Evolutionary conservation across 2,888 invertebrate genomes (phyloP).

Genomic region (Noctua janthina): DNA sequence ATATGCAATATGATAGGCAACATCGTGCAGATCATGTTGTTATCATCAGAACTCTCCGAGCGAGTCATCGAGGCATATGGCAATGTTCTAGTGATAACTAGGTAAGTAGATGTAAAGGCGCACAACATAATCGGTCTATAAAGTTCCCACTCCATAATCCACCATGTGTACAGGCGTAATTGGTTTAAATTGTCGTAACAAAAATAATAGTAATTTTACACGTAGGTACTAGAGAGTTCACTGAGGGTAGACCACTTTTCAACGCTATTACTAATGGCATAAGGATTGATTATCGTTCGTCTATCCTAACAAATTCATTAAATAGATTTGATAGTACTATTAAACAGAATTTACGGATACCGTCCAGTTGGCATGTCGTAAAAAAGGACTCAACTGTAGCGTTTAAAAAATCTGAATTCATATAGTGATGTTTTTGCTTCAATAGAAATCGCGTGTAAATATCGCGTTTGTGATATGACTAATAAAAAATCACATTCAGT

Average conservation of each 20-base stretch:
- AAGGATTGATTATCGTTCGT: constrained; percentile 18
- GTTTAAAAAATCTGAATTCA: background rate
- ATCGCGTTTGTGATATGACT: constrained; percentile 25
- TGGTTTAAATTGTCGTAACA: too few species aligned
- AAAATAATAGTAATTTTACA: too few species aligned
- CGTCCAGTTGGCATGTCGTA: constrained; percentile 16
- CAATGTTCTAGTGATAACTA: constrained; percentile 4
- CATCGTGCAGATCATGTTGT: constrained; percentile 1
- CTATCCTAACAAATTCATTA: constrained; percentile 40
- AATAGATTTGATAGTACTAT: constrained; percentile 39
- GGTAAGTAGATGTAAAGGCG: background rate
- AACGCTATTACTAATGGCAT: too few species aligned
- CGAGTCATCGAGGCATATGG: constrained; percentile 17
- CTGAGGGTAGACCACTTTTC: too few species aligned
- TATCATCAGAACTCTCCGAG: constrained; percentile 14
- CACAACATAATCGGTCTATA: too few species aligned
- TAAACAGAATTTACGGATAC: constrained; percentile 33
- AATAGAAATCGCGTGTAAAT: background rate
- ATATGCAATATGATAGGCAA: background rate
- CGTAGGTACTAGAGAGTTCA: too few species aligned
- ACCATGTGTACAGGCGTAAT: background rate
- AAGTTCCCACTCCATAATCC: background rate
- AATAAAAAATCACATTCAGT: constrained; percentile 18
- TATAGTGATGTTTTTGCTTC: background rate
- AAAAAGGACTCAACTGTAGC: constrained; percentile 17